These are phyloP conservation scores for Siphamia tubifer DNA, from an alignment of 2,113 vertebrate species.

Conservation along the genomic window DNA sequence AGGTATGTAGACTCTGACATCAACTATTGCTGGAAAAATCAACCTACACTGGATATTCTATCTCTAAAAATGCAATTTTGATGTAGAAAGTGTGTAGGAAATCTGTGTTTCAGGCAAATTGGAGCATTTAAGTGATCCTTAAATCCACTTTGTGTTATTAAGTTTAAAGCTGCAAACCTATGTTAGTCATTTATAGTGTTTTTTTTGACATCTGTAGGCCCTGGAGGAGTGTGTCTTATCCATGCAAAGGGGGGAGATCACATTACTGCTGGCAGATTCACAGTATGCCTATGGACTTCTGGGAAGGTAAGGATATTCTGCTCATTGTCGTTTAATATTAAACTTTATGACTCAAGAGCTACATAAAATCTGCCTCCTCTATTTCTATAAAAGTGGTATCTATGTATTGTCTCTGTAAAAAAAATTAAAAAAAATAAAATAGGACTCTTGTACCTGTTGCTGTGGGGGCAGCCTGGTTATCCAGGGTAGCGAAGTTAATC, in stretches of 20 bases:
- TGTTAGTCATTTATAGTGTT: background rate
- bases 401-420: constrained; percentile 18
- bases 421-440: no score
- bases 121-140: background rate
- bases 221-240: constrained; percentile 84
- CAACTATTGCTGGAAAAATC: no score
- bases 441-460: constrained; percentile 75
- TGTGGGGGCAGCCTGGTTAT: constrained; percentile 61
- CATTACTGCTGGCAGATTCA: constrained; percentile 83
- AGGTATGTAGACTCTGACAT: no score
- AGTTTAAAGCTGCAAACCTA: background rate
- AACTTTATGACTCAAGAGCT: background rate
- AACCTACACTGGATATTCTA: no score
- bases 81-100: no score
- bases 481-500: constrained; percentile 70
- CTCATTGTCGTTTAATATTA: background rate
- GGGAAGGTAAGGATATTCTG: constrained; percentile 81
- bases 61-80: no score
- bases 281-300: constrained; percentile 80
- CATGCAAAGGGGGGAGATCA: constrained; percentile 82
- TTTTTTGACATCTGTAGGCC: constrained; percentile 69
- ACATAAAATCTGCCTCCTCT: background rate
- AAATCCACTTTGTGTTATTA: background rate
- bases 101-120: background rate
- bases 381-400: background rate